phyloP scores from a whole-genome alignment of 2,797 vertebrate genomes.

The Phrynocephalus vlangalii region DNA sequence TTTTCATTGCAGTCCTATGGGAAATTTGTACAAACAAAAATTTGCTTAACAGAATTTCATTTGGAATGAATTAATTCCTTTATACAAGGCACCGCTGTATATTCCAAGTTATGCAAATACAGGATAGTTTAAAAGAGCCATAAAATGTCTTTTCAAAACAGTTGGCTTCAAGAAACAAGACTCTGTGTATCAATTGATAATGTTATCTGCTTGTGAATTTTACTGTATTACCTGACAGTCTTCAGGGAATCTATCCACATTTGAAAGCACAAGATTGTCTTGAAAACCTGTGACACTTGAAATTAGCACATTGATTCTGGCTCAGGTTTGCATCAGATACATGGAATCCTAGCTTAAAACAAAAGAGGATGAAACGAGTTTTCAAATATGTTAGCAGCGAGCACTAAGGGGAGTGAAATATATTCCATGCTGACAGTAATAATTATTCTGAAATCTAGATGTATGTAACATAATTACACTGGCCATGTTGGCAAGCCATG shows the following conservation, averaged over 20 bases:
- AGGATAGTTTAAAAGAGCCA: accelerated
- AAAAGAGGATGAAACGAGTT: neutral
- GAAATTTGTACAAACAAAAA: too few species aligned
- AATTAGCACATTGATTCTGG: neutral
- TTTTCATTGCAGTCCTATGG: too few species aligned
- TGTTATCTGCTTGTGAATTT: neutral
- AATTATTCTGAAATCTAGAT: neutral
- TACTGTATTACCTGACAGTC: neutral
- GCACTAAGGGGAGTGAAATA: neutral
- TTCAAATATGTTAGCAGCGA: neutral
- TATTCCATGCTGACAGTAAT: neutral
- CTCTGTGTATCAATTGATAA: neutral
- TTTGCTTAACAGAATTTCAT: too few species aligned
- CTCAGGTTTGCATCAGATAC: neutral
- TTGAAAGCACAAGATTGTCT: neutral
- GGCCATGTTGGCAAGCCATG: neutral
- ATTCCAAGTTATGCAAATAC: neutral
- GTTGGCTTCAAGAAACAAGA: neutral
- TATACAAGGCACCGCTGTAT: too few species aligned
- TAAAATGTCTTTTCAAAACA: neutral
- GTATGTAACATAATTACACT: neutral
- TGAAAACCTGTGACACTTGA: neutral
- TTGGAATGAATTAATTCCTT: too few species aligned
- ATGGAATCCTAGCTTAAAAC: neutral
- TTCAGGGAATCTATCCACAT: neutral